Base-by-base conservation (phyloP, 92 coral and sea anemone species). In the Umimayanthus chanpuru region DNA sequence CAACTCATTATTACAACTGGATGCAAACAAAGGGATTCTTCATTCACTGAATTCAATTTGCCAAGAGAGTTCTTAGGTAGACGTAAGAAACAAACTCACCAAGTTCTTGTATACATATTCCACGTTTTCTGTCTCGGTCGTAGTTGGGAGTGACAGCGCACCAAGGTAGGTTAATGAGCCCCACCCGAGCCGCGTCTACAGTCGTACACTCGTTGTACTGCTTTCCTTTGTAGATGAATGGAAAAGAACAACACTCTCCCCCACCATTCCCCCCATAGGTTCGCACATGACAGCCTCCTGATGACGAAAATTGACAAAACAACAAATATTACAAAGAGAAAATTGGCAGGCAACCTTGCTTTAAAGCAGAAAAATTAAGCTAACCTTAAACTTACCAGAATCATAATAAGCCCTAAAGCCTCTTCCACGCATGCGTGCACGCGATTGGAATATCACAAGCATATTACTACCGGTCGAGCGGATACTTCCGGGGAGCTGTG, bases 361-460 rank as follows among this genome's bases (percentile, higher is more conserved):
- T 6, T 47, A 47, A 47, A 41, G 44, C 44, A 41, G 58, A 12
- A 53, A 16, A 53, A 12, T 36, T 39, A 0, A 10, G 32, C 10
- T 38, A 12, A 12, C 26, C 16, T 9, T 12, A 2, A 5, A 18
- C 66, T 77, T 83, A 95, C 98, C 98, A 3, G 98, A 88, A 47
- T 95, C 98, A 81, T 93, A 95, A 87, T 93, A 95, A 21, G 98
- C 98, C 21, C 98, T 93, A 82, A 95, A 95, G 26, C 98, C 98
- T 85, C 81, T 95, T 39, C 90, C 92, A 29, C 32, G 77, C 76
- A 82, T 80, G 28, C 91, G 88, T 67, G 65, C 76, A n/a, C 43
- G 64, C 58, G 94, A 88, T 56, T 81, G 87, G 79, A 92, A 95
- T 79, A 89, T 85, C 70, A 95, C 92, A 86, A 92, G 76, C 93